phyloP scores from a whole-genome alignment of 1,140 invertebrate species.

The Nasonia vitripennis region DNA sequence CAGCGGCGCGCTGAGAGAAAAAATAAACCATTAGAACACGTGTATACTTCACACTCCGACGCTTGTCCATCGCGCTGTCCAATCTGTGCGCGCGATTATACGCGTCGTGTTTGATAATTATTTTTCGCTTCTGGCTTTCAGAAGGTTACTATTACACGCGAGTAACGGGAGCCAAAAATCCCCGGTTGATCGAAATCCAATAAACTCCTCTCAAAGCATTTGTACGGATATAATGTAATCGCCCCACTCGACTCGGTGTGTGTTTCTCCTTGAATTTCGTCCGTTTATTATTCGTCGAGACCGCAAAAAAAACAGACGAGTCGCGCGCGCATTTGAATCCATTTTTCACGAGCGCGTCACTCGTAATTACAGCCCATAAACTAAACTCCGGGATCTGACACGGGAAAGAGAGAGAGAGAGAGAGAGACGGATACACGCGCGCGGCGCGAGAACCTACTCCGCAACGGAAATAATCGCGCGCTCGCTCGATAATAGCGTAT shows the following conservation, averaged over 20 bases:
- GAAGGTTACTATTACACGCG: not conserved
- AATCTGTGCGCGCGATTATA: conserved; percentile 2
- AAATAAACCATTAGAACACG: conserved; percentile 21
- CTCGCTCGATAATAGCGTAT: not conserved
- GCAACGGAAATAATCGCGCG: not conserved
- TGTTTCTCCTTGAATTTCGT: not conserved
- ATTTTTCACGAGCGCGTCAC: not conserved
- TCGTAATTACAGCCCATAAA: not conserved
- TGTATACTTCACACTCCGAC: conserved; percentile 34
- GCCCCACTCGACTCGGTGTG: no score
- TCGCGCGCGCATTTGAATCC: not conserved
- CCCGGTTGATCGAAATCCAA: not conserved
- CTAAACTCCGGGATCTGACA: not conserved
- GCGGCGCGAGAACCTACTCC: not conserved
- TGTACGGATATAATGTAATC: no score
- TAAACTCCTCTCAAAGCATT: not conserved
- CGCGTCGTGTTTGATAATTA: not conserved
- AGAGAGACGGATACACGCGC: not conserved
- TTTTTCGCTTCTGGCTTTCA: no score
- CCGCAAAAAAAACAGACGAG: not conserved
- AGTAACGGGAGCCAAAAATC: no score
- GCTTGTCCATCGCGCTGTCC: conserved; percentile 13
- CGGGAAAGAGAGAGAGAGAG: not conserved
- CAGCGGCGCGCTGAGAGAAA: conserved; percentile 5
- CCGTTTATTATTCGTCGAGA: not conserved